Evolutionary conservation across 2,888 invertebrate species (phyloP).

Genomic region (Erebia epiphron): DNA sequence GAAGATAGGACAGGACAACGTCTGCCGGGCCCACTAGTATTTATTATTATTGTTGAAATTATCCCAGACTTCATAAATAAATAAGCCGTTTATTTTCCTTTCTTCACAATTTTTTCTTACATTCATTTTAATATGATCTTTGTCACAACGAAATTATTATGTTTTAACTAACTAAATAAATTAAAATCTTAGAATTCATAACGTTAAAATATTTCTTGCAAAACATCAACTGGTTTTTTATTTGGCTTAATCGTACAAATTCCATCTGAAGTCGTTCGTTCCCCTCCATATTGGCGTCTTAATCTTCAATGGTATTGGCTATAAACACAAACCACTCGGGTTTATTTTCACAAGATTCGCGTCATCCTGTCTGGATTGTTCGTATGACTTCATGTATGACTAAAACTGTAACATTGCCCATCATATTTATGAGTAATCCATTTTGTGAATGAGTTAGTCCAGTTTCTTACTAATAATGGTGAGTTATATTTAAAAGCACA

Average conservation of each 20-base stretch:
- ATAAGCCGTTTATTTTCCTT: no score
- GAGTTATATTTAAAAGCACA: background rate
- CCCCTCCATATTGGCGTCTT: conserved; percentile 14
- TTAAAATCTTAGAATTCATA: no score
- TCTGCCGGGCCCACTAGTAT: no score
- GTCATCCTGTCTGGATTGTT: conserved; percentile 67
- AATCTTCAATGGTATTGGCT: conserved; percentile 52
- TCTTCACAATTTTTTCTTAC: no score
- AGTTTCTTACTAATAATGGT: conserved; percentile 6
- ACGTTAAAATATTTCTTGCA: no score
- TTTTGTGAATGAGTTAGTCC: conserved; percentile 37
- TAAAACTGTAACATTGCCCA: conserved; percentile 62
- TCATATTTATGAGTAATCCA: conserved; percentile 60
- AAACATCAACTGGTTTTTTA: no score
- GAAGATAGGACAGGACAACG: no score
- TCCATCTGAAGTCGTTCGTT: background rate
- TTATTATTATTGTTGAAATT: no score
- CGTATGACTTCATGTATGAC: conserved; percentile 71
- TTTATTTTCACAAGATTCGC: conserved; percentile 72
- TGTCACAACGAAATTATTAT: no score
- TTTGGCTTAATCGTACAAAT: background rate
- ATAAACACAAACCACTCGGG: conserved; percentile 45
- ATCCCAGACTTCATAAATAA: no score
- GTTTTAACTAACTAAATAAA: no score
- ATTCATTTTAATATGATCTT: no score